phyloP scores from a whole-genome alignment of 2,797 vertebrate species.

The Pogoniulus pusillus region DNA sequence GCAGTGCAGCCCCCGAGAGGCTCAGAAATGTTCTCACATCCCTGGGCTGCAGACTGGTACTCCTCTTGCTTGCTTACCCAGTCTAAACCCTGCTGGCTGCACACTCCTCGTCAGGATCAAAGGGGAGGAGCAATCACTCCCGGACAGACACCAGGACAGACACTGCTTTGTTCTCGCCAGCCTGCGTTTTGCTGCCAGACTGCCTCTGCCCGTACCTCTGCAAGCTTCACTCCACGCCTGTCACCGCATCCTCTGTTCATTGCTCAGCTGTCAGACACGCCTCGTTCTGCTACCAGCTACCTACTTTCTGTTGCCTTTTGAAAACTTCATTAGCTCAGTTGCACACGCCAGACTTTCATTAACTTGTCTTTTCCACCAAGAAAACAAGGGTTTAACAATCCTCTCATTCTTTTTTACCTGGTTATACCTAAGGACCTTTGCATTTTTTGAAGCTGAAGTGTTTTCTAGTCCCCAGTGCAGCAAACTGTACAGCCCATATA shows the following conservation, averaged over 20 bases:
- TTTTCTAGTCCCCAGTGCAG: background rate
- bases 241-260: background rate
- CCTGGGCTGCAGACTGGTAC: background rate
- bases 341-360: conserved; percentile 36
- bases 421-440: background rate
- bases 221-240: background rate
- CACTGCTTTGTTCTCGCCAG: conserved; percentile 22
- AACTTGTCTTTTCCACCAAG: conserved; percentile 51
- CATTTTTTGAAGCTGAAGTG: background rate
- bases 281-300: conserved; percentile 6
- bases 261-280: background rate
- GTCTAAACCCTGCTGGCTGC: background rate
- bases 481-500: background rate
- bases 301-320: conserved; percentile 23
- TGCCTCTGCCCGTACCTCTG: conserved; percentile 1
- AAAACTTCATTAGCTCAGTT: conserved; percentile 29
- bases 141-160: background rate
- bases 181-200: conserved; percentile 18
- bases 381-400: conserved; percentile 41
- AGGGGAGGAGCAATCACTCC: conserved; percentile 20
- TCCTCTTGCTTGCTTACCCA: background rate
- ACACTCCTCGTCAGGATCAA: conserved; percentile 50
- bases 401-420: conserved; percentile 42
- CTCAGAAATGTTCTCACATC: fast-evolving
- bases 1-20: fast-evolving